Percentiles rank a stretch among this genome's conserved stretches.
Evolutionary conservation across 1,140 invertebrate genomes (phyloP).

Genomic region (Acromyrmex heyeri): DNA sequence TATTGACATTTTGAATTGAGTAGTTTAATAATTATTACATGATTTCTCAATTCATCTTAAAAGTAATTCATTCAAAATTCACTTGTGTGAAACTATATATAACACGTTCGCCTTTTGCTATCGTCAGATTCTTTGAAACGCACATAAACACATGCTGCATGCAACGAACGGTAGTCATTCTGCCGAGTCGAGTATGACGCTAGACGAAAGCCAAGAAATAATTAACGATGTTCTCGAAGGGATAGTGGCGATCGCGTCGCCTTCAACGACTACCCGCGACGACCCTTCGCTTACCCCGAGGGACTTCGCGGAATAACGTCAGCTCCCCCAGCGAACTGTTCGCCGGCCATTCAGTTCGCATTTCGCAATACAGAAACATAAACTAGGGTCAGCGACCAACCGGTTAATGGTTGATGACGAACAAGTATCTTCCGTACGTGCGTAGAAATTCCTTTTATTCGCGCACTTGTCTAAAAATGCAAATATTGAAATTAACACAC

Average conservation of each 20-base stretch:
- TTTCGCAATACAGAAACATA: constrained; percentile 65
- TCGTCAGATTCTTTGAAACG: constrained; percentile 39
- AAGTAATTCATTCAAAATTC: background rate
- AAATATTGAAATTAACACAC: background rate
- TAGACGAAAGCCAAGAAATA: constrained; percentile 85
- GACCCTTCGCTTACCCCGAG: constrained; percentile 77
- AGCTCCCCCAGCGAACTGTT: constrained; percentile 76
- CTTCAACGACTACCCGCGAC: constrained; percentile 72
- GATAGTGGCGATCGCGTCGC: constrained; percentile 84
- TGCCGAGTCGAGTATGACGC: constrained; percentile 72
- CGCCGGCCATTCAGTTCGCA: constrained; percentile 73
- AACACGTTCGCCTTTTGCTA: background rate
- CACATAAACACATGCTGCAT: constrained; percentile 55
- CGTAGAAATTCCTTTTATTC: constrained; percentile 3
- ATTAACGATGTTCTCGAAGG: constrained; percentile 83
- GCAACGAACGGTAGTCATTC: constrained; percentile 64
- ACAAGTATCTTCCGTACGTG: constrained; percentile 30
- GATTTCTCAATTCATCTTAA: background rate
- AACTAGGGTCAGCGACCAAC: constrained; percentile 32
- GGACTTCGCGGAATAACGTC: constrained; percentile 81
- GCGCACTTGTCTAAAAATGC: background rate
- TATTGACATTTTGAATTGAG: background rate
- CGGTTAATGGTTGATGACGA: constrained; percentile 58
- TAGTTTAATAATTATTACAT: background rate
- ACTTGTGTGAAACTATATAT: background rate